Percentiles rank a stretch among this genome's conserved stretches.
phyloP scores from a whole-genome alignment of 2,888 invertebrate genomes.

The Cybosia mesomella region DNA sequence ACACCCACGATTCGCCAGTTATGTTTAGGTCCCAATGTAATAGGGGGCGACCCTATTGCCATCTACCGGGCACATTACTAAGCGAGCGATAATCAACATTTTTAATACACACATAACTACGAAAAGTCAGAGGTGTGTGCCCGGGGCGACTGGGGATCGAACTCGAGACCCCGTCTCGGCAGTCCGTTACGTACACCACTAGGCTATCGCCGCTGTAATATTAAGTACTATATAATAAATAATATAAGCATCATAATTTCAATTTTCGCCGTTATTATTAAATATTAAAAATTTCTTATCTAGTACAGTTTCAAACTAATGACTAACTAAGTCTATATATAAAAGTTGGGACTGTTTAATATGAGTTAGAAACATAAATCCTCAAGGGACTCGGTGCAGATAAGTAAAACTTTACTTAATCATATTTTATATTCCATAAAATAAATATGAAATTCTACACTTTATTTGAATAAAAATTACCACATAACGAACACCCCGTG shows the following conservation, averaged over 20 bases:
- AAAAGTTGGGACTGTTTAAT: not conserved
- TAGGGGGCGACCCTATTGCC: too few relatives aligned
- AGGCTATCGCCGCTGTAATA: too few relatives aligned
- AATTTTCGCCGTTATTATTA: not conserved
- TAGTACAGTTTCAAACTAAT: not conserved
- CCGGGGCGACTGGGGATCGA: too few relatives aligned
- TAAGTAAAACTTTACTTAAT: slow-evolving; percentile 13
- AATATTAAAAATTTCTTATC: not conserved
- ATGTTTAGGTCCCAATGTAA: too few relatives aligned
- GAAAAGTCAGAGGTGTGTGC: too few relatives aligned
- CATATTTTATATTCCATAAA: slow-evolving; percentile 17
- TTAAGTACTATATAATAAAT: not conserved
- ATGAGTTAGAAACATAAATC: not conserved
- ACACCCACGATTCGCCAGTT: too few relatives aligned
- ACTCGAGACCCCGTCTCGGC: too few relatives aligned
- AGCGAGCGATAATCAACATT: too few relatives aligned
- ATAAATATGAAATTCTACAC: slow-evolving; percentile 12
- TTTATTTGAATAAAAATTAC: slow-evolving; percentile 35
- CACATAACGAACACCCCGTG: slow-evolving; percentile 34
- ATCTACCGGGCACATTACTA: too few relatives aligned
- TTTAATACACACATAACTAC: too few relatives aligned
- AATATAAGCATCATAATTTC: not conserved
- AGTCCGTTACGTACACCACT: too few relatives aligned
- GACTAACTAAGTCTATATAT: not conserved
- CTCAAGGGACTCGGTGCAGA: not conserved